phyloP scores from a whole-genome alignment of 2,113 vertebrate species.

The Pithys albifrons region DNA sequence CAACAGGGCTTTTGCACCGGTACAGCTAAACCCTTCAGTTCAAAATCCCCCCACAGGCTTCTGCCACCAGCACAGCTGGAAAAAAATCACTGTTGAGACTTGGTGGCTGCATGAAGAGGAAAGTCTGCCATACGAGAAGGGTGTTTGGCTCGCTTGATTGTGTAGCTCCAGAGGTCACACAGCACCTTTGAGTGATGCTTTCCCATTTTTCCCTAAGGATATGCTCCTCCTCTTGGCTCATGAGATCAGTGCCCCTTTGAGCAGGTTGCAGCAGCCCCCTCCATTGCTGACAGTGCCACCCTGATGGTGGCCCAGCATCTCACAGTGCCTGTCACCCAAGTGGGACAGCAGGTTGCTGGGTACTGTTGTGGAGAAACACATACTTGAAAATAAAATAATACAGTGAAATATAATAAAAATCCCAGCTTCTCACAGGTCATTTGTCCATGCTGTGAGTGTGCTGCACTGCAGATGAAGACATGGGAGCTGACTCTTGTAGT shows the following conservation, averaged over 20 bases:
- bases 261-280: neutral
- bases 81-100: neutral
- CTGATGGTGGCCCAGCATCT: neutral
- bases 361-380: neutral
- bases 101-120: neutral
- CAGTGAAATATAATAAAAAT: neutral
- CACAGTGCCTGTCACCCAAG: neutral
- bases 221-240: neutral
- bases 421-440: neutral
- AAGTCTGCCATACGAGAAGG: neutral
- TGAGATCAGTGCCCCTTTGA: fast-evolving
- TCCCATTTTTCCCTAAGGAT: neutral
- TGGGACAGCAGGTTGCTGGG: neutral
- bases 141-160: fast-evolving
- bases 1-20: neutral
- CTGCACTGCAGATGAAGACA: neutral
- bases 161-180: fast-evolving
- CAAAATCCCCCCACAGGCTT: neutral
- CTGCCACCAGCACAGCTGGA: neutral
- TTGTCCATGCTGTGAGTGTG: neutral
- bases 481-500: neutral
- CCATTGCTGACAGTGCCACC: neutral
- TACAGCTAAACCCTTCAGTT: neutral
- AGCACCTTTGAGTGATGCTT: neutral
- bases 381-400: neutral